These are phyloP conservation scores for Cyrtorhinus lividipennis DNA, from an alignment of 1,140 invertebrate genomes.

Conservation along the genomic window DNA sequence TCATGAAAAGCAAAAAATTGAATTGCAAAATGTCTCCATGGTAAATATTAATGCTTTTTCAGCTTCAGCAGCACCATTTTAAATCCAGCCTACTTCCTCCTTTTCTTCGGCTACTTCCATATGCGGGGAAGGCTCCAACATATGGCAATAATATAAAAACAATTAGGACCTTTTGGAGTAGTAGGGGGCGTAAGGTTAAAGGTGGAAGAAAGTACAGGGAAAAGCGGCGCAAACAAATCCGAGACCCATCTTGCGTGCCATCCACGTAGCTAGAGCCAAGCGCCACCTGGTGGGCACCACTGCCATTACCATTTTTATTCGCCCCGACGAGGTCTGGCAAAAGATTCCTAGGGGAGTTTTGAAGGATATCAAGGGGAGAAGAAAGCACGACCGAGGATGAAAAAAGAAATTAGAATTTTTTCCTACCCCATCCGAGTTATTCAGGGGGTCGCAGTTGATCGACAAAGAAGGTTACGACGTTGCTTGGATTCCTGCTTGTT, in stretches of 20 bases:
- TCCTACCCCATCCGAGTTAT: too few relatives aligned
- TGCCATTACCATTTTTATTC: constrained; percentile 4
- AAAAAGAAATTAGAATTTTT: neutral
- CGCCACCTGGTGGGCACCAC: neutral
- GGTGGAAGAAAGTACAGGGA: neutral
- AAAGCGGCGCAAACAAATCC: neutral
- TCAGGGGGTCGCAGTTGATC: too few relatives aligned
- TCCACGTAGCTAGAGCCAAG: neutral
- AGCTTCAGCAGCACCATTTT: too few relatives aligned
- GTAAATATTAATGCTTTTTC: too few relatives aligned
- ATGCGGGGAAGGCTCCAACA: neutral
- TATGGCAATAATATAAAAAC: constrained; percentile 10
- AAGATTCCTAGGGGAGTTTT: neutral
- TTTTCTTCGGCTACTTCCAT: neutral
- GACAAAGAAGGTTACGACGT: too few relatives aligned
- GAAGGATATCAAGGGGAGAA: neutral
- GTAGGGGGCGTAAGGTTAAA: neutral
- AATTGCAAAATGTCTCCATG: too few relatives aligned
- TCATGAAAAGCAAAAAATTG: too few relatives aligned
- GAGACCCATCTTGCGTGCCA: constrained; percentile 1
- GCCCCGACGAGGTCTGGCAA: neutral
- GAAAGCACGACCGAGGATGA: too few relatives aligned
- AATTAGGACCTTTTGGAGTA: neutral
- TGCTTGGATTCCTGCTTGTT: too few relatives aligned
- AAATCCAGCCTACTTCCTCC: too few relatives aligned